A percentile compares a stretch with the other conserved stretches of the same genome.
phyloP scores from a whole-genome alignment of 2,113 vertebrate genomes.

The Nyctibius bracteatus region DNA sequence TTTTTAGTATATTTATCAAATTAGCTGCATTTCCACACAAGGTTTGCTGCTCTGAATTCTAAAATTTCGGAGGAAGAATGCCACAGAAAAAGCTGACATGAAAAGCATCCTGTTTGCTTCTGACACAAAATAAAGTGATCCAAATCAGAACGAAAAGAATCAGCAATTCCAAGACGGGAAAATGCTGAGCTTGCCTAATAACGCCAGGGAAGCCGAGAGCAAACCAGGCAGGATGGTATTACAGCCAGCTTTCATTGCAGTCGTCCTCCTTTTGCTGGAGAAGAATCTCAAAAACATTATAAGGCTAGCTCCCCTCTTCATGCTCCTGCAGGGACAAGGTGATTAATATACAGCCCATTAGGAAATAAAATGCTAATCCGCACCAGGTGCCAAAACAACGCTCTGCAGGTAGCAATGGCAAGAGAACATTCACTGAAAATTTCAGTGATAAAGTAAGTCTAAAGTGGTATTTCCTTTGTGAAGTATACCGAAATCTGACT shows the following conservation, averaged over 20 bases:
- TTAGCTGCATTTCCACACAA: neutral
- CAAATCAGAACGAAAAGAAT: neutral
- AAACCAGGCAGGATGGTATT: neutral
- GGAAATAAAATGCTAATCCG: neutral
- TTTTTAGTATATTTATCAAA: neutral
- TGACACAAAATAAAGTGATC: neutral
- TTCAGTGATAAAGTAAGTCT: neutral
- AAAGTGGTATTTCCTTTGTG: neutral
- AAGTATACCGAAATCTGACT: neutral
- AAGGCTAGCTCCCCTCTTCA: neutral
- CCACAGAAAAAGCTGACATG: neutral
- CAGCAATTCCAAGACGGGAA: neutral
- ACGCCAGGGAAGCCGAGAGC: neutral
- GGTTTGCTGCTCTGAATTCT: neutral
- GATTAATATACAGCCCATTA: fast-evolving
- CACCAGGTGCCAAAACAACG: neutral
- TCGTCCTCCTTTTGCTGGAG: neutral
- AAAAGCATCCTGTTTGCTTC: neutral
- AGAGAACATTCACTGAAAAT: neutral
- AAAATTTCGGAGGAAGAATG: neutral
- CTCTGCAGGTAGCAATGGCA: neutral
- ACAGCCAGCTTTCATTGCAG: neutral
- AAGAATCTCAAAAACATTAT: neutral
- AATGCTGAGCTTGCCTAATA: neutral
- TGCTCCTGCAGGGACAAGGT: neutral